Conservation (phyloP, 2,888 invertebrate species). For the Gibbula magus region DNA sequence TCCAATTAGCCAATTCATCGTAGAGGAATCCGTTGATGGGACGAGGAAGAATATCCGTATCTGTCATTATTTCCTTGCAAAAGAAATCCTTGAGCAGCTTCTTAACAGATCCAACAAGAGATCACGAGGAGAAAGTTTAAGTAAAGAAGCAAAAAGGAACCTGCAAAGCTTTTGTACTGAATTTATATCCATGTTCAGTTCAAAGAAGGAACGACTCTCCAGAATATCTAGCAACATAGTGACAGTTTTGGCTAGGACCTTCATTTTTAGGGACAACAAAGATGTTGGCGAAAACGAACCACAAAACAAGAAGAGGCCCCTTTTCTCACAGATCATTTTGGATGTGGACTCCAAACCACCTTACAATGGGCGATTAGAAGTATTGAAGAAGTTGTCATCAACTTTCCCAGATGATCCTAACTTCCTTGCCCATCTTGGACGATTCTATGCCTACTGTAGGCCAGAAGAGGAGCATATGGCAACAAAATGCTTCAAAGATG, state of each 20-base stretch:
- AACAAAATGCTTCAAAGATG: constrained; percentile 43
- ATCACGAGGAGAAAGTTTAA: constrained; percentile 22
- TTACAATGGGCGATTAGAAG: constrained; percentile 45
- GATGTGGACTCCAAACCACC: constrained; percentile 47
- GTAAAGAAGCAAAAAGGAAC: constrained; percentile 37
- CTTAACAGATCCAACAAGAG: neutral
- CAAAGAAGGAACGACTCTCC: constrained; percentile 36
- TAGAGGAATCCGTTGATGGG: constrained; percentile 35
- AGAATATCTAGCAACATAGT: constrained; percentile 31
- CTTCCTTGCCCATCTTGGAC: constrained; percentile 50
- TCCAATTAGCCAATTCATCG: constrained; percentile 37
- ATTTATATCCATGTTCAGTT: constrained; percentile 44
- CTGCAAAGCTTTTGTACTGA: constrained; percentile 39
- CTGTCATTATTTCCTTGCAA: constrained; percentile 47
- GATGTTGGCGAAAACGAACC: constrained; percentile 41
- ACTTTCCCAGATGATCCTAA: constrained; percentile 48
- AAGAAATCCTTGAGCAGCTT: constrained; percentile 43
- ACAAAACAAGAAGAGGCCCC: constrained; percentile 30
- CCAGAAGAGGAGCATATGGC: constrained; percentile 47
- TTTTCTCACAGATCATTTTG: constrained; percentile 43
- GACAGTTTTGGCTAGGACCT: constrained; percentile 45
- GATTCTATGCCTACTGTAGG: constrained; percentile 46
- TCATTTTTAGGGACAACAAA: constrained; percentile 48
- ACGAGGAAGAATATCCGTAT: constrained; percentile 40
- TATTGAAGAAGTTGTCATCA: constrained; percentile 42